These are phyloP conservation scores for Ormyrus pomaceus DNA, from an alignment of 2,888 invertebrate species.

Conservation along the genomic window DNA sequence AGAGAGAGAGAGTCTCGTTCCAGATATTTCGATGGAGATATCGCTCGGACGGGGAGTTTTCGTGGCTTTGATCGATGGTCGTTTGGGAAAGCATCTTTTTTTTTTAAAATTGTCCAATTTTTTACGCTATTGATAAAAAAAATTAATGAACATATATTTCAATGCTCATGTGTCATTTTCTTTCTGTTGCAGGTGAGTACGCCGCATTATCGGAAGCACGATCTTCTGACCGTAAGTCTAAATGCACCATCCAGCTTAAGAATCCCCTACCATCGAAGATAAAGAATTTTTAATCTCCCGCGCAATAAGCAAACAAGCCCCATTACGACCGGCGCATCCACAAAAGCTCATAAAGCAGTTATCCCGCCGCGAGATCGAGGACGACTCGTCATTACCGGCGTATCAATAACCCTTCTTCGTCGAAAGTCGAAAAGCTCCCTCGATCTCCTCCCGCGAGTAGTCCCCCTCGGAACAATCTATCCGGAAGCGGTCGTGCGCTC, in stretches of 20 bases:
- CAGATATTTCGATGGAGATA: too few species aligned
- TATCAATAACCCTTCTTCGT: background rate
- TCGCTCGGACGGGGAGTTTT: too few species aligned
- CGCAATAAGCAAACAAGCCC: too few species aligned
- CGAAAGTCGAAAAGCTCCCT: background rate
- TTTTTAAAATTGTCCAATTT: background rate
- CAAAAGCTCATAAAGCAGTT: too few species aligned
- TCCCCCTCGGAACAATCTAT: background rate
- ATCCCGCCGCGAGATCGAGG: too few species aligned
- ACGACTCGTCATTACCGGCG: too few species aligned
- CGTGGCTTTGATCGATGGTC: too few species aligned
- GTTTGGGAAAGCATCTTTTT: background rate
- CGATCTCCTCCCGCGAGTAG: too few species aligned
- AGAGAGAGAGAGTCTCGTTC: too few species aligned
- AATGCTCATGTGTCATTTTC: background rate
- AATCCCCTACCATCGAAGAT: background rate
- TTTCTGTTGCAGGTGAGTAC: slow-evolving; percentile 29
- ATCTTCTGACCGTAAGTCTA: background rate
- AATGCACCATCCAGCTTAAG: background rate
- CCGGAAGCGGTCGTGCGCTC: slow-evolving; percentile 16
- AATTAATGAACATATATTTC: background rate
- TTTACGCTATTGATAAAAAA: background rate
- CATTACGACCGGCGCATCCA: too few species aligned
- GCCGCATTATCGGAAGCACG: background rate
- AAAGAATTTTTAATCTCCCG: too few species aligned